phyloP scores from a whole-genome alignment of 64 coral and sea anemone species.

The Montipora cactus region DNA sequence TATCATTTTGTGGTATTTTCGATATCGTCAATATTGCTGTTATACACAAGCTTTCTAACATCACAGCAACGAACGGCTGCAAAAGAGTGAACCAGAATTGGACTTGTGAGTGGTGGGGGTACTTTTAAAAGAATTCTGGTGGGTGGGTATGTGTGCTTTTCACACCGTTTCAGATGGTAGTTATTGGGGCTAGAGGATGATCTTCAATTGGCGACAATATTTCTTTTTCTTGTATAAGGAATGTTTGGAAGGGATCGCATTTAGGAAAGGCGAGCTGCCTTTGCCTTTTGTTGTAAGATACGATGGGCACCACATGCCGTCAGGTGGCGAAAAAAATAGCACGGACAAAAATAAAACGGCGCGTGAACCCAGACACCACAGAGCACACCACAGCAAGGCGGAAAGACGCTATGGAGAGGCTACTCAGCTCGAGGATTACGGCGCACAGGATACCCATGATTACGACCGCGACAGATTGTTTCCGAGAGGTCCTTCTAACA shows the following conservation, averaged over 20 bases:
- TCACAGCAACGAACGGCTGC: too few species aligned
- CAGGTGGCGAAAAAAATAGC: neutral
- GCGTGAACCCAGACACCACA: neutral
- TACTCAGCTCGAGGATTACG: neutral
- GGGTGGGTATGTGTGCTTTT: too few species aligned
- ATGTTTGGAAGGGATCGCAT: constrained; percentile 34
- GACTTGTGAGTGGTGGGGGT: too few species aligned
- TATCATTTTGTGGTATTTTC: too few species aligned
- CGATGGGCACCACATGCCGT: constrained; percentile 6
- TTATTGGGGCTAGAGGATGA: too few species aligned
- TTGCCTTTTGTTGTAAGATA: constrained; percentile 72
- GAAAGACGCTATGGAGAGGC: neutral
- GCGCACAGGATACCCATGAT: neutral
- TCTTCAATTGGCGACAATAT: neutral
- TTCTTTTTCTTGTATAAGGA: constrained; percentile 22
- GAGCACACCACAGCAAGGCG: neutral
- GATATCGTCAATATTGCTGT: too few species aligned
- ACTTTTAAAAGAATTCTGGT: too few species aligned
- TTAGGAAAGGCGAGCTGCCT: neutral
- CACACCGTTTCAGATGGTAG: too few species aligned
- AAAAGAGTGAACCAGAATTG: too few species aligned
- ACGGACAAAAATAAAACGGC: too few species aligned
- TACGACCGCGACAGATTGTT: neutral
- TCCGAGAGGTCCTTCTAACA: neutral
- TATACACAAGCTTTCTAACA: too few species aligned